Base-by-base conservation (phyloP, 2,888 invertebrate species). In the Nemapogon koenigi region DNA sequence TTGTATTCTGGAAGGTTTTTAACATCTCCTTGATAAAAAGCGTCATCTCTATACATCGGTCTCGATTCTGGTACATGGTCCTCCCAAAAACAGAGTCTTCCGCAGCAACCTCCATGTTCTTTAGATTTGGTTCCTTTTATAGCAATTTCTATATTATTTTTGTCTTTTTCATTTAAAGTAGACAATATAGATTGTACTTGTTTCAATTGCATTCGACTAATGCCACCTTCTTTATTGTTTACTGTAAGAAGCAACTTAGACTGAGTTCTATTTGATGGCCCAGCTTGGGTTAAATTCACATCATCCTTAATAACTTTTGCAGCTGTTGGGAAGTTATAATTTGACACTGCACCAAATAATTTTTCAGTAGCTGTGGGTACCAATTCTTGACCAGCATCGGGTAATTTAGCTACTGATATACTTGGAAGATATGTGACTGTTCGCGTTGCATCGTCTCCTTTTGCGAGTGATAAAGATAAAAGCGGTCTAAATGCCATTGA, bases 41-140 rank as follows among this genome's bases (percentile, higher is more conserved):
- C 71, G 46, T 78, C 76, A 49, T 78, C 76, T 41, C 76, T 56
- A 45, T 78, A 78, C 62, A 78, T 55, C 2, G 76, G 76, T 8
- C 76, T 62, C 26, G 71, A 56, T 41, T 72, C 55, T 14, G 56
- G 47, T 29, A 67, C 52, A 43, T 75, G 72, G 26, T 58, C 42
- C 41, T 75, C 69, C 76, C 76, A 76, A 11, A 55, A 52, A 47
- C 52, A 73, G 19, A 67, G 45, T 25, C 57, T 54, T 36, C 47
- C 51, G 55, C 65, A 72, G 43, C 61, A 72, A 38, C 53, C 50
- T n/a, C 41, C 47, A 45, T 58, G 59, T 29, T 15, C 4, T 30
- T 60, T 55, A 15, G 54, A 43, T 39, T 48, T 42, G 26, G 55
- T 52, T 11, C 48, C 35, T 8, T 55, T 44, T 13, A 59, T 43